Conservation (phyloP, 2,797 vertebrate species). For the Scolopax bukidnonensis region DNA sequence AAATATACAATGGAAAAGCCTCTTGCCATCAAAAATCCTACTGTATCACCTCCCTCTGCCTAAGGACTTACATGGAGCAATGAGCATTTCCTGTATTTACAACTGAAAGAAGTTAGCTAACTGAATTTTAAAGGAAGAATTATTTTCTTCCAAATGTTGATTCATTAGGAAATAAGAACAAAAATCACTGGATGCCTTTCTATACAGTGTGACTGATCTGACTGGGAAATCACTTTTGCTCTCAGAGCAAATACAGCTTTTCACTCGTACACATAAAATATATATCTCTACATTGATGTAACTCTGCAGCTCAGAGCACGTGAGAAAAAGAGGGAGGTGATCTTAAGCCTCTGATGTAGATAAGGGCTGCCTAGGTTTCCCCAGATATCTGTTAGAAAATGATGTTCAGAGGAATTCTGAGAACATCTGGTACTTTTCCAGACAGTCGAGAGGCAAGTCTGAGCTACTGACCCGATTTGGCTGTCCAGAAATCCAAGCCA, state of each 20-base stretch:
- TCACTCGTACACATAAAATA: not conserved
- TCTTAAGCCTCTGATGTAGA: not conserved
- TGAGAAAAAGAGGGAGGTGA: not conserved
- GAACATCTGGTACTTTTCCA: not conserved
- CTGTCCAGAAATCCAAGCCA: not conserved
- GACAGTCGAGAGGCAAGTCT: not conserved
- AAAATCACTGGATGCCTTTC: not conserved
- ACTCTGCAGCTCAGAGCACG: not conserved
- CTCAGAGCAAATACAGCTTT: not conserved
- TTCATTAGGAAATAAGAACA: not conserved
- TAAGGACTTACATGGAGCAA: not conserved
- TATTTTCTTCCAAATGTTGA: not conserved
- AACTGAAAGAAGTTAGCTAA: not conserved
- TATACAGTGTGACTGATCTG: not conserved
- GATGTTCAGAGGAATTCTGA: not conserved
- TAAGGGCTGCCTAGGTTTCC: not conserved
- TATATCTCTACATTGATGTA: not conserved
- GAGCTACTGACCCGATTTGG: not conserved
- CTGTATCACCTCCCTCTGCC: not conserved
- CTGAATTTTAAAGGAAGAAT: not conserved
- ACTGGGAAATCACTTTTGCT: not conserved
- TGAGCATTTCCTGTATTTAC: not conserved
- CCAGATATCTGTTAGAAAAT: not conserved
- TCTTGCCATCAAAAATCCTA: not conserved
- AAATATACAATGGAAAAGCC: not conserved